phyloP scores from a whole-genome alignment of 2,113 vertebrate genomes.

The Lophotis ruficrista region DNA sequence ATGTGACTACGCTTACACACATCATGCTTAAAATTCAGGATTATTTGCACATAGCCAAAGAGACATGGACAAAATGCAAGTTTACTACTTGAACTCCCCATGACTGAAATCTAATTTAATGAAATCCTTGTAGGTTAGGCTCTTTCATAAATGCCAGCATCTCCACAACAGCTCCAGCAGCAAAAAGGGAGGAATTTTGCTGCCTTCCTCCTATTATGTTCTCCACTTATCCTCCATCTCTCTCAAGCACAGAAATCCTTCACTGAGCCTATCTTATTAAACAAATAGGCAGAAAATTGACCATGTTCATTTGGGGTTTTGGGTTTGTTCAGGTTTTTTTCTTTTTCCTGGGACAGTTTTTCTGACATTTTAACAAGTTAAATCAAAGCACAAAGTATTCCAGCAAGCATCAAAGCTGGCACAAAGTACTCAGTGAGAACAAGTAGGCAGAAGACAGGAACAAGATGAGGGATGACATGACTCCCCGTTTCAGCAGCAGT shows the following conservation, averaged over 20 bases:
- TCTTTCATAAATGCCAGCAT: neutral
- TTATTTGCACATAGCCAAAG: neutral
- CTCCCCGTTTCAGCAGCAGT: neutral
- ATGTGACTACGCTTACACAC: neutral
- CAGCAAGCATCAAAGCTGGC: neutral
- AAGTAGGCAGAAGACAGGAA: neutral
- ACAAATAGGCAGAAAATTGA: neutral
- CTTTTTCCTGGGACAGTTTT: neutral
- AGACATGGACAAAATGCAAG: neutral
- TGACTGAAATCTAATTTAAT: neutral
- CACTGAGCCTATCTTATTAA: neutral
- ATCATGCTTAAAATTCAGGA: neutral
- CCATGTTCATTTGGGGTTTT: neutral
- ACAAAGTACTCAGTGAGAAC: neutral
- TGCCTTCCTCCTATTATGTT: neutral
- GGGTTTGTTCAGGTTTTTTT: neutral
- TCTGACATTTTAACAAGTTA: neutral
- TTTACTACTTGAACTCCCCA: neutral
- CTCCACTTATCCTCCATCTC: rapidly evolving
- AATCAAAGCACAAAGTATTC: neutral
- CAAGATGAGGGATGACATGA: neutral
- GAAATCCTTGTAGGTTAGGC: neutral
- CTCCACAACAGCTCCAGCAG: neutral
- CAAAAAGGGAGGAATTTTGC: neutral
- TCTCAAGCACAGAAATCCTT: neutral